These are phyloP conservation scores for Antrozous pallidus DNA, from an alignment of 2,797 vertebrate genomes.

Conservation along the genomic window DNA sequence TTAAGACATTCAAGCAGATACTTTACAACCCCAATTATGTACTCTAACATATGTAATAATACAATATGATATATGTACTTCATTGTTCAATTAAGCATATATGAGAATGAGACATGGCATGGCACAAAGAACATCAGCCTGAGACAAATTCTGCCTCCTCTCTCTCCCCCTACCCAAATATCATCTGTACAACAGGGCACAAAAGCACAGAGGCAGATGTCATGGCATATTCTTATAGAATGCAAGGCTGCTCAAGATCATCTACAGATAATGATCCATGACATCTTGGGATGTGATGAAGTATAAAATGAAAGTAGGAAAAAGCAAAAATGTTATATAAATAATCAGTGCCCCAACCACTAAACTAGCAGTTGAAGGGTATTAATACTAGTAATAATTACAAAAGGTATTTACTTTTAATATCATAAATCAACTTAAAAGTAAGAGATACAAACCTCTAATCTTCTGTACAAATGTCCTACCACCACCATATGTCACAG, in stretches of 20 bases:
- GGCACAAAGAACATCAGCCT: background rate
- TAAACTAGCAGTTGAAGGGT: background rate
- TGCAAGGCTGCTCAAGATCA: constrained; percentile 82
- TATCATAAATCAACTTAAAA: background rate
- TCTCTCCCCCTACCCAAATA: background rate
- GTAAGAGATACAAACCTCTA: background rate
- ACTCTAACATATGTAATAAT: constrained; percentile 28
- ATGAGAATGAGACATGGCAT: background rate
- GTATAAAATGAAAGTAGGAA: constrained; percentile 59
- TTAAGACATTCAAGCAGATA: constrained; percentile 68
- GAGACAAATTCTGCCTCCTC: background rate
- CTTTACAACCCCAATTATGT: constrained; percentile 50
- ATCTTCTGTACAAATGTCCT: background rate
- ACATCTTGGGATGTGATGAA: constrained; percentile 78
- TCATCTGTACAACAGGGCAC: constrained; percentile 71
- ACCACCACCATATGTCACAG: background rate
- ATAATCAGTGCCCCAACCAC: background rate
- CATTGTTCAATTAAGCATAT: background rate
- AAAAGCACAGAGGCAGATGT: constrained; percentile 80
- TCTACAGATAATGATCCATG: constrained; percentile 83
- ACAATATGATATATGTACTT: background rate
- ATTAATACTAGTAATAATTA: background rate
- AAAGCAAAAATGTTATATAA: constrained; percentile 52
- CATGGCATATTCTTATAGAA: constrained; percentile 82
- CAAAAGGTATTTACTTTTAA: constrained; percentile 9